phyloP scores from a whole-genome alignment of 2,888 invertebrate species.

The Andrena bicolor region DNA sequence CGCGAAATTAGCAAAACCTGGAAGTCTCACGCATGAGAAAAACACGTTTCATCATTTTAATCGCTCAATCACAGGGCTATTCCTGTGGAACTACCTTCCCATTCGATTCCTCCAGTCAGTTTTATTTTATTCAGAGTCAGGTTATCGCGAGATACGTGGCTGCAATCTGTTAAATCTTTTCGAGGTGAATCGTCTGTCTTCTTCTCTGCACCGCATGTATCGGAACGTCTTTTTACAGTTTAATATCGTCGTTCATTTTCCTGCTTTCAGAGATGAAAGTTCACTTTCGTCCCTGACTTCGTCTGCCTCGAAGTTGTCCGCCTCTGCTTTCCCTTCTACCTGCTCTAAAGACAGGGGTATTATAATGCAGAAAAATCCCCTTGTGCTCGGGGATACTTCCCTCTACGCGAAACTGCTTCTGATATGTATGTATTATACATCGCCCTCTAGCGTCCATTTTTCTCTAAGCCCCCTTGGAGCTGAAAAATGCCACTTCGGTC shows the following conservation, averaged over 20 bases:
- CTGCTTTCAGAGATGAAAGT: neutral
- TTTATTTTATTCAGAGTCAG: too few species aligned
- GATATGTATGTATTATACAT: neutral
- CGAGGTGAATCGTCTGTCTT: neutral
- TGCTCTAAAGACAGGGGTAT: neutral
- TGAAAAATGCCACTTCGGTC: conserved; percentile 6
- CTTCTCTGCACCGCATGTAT: neutral
- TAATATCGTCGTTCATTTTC: neutral
- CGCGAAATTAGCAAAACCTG: conserved; percentile 29
- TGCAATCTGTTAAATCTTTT: neutral
- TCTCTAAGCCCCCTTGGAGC: neutral
- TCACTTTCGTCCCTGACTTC: neutral
- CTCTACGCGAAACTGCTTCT: neutral
- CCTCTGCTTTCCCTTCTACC: neutral
- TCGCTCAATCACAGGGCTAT: too few species aligned
- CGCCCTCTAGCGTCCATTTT: neutral
- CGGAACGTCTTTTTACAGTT: neutral
- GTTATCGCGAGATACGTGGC: too few species aligned
- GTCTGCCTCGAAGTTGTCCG: neutral
- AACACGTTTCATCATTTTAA: neutral
- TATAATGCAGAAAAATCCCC: neutral
- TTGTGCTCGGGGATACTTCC: neutral
- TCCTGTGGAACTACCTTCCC: too few species aligned
- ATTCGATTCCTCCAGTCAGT: too few species aligned
- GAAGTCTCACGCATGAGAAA: too few species aligned